Evolutionary conservation across 2,888 invertebrate species (phyloP), one percentile per base, ranked within the genome.

Genomic region (Cantharis nigra): DNA sequence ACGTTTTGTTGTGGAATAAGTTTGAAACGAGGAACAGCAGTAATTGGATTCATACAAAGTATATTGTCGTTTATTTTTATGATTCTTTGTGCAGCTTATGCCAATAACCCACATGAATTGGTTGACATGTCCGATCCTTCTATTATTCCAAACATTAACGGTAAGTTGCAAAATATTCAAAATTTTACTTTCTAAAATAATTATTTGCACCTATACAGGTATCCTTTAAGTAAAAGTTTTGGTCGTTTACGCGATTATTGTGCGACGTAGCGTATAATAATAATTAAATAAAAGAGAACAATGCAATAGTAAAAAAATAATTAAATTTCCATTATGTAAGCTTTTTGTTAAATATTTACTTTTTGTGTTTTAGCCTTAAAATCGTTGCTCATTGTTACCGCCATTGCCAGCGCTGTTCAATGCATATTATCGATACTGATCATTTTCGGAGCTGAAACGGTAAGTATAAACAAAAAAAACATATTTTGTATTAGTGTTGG

Each of bases 361-460:
- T 49, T 49, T 5, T 67, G 7, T 67, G 23, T 87, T 87, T 75
- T 83, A 88, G 88, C 83, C 76, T 79, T 88, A 62, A 84, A 82
- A 69, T 77, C 79, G 5, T 81, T 87, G 72, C 81, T 88, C 16
- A 87, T 88, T 67, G 80, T 84, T 16, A 83, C 87, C 65, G 83
- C 87, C 2, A 82, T 86, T 16, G 83, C 83, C 11, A 85, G 86
- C 76, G 86, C 85, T 3, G 63, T 88, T 4, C 86, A 86, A 63
- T 87, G 87, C 74, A 71, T 86, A 62, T 86, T 88, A 74, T 88
- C 88, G 0, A 86, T 88, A 74, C 77, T 87, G 62, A 81, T 88
- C 9, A 86, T 88, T 72, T 88, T 87, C 76, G 88, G 85, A 77
- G 87, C 87, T 33, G 87, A 87, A 83, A 86, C 86, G 64, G 88